Evolutionary conservation across 2,113 vertebrate genomes (phyloP).

Genomic region (Cervus canadensis): DNA sequence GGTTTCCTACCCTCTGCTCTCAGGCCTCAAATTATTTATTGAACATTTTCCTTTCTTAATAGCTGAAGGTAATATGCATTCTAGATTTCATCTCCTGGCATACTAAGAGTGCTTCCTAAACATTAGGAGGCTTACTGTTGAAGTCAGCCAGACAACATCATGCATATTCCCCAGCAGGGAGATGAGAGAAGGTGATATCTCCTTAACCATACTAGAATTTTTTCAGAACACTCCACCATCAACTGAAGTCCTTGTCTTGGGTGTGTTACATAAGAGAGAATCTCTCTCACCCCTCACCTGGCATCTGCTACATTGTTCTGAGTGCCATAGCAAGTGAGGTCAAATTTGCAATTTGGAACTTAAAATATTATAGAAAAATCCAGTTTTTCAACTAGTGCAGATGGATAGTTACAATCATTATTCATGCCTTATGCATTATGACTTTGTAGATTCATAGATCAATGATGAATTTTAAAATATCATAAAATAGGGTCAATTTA

Average conservation of each 20-base stretch:
- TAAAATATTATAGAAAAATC: neutral
- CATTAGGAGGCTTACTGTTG: neutral
- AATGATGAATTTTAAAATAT: slow-evolving; percentile 27
- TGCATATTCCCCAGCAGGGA: neutral
- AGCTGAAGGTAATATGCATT: neutral
- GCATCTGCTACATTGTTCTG: neutral
- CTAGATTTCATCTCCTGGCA: neutral
- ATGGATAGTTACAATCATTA: neutral
- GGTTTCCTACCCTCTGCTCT: neutral
- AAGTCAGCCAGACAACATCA: neutral
- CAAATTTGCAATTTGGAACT: slow-evolving; percentile 1
- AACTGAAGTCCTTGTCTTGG: neutral
- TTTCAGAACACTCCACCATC: neutral
- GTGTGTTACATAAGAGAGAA: neutral
- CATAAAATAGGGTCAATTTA: slow-evolving; percentile 10
- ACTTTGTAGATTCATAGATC: neutral
- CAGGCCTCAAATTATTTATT: neutral
- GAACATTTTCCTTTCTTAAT: neutral
- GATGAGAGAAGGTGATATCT: neutral
- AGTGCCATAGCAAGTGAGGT: neutral
- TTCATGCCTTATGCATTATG: neutral
- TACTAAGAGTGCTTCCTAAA: neutral
- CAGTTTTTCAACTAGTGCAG: neutral
- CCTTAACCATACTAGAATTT: neutral
- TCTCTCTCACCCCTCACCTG: neutral